Evolutionary conservation across 2,888 invertebrate genomes (phyloP).

Genomic region (Aleiodes testaceus): DNA sequence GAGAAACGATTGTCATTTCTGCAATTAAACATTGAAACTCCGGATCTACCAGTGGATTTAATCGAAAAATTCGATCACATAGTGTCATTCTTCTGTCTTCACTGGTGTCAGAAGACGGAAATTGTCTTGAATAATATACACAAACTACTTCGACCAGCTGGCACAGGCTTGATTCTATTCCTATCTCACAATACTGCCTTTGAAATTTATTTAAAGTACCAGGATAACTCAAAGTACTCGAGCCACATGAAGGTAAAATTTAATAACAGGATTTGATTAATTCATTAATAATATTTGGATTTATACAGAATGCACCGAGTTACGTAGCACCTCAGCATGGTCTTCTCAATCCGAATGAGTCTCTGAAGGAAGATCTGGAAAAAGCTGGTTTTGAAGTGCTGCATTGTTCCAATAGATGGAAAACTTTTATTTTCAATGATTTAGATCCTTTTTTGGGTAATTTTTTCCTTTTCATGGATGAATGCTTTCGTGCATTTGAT

Average conservation of each 20-base stretch:
- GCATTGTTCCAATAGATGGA: constrained; percentile 77
- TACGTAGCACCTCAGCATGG: constrained; percentile 82
- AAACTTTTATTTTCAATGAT: constrained; percentile 77
- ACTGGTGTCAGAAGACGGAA: constrained; percentile 85
- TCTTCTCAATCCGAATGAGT: constrained; percentile 76
- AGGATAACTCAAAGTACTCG: constrained; percentile 77
- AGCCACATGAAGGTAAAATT: constrained; percentile 76
- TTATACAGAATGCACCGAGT: constrained; percentile 76
- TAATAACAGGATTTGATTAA: not conserved
- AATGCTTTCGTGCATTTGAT: no score
- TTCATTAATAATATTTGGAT: not conserved
- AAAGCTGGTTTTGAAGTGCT: constrained; percentile 78
- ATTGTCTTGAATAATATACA: constrained; percentile 79
- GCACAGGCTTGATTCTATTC: constrained; percentile 81
- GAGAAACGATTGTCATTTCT: constrained; percentile 73
- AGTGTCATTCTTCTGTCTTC: constrained; percentile 80
- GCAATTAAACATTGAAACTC: constrained; percentile 76
- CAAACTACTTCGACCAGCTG: constrained; percentile 79
- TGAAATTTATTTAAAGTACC: constrained; percentile 79
- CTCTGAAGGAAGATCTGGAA: constrained; percentile 75
- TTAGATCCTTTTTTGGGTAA: constrained; percentile 77
- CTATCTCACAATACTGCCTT: constrained; percentile 81
- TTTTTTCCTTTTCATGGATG: not conserved
- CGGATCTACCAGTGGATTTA: constrained; percentile 72
- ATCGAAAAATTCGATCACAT: not conserved